Base-by-base conservation (phyloP, 2,797 vertebrate genomes). In the Coluber constrictor region DNA sequence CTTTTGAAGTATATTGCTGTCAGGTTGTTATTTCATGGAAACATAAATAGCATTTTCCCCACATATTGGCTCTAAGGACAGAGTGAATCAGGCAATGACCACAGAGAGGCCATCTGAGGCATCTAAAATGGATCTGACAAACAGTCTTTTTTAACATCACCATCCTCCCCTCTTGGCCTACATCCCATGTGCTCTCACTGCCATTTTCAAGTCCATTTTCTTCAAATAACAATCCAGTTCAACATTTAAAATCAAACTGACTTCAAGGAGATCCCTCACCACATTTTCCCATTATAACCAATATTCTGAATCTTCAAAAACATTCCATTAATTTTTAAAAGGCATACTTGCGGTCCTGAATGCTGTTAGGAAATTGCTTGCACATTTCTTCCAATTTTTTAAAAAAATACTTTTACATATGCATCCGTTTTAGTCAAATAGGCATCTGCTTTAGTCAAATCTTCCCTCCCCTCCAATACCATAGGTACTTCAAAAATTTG, bases 401-500 rank as follows among this genome's bases (percentile, higher is more conserved):
- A 25, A 23, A 59, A 51, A 51, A 88, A 88, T 47, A 88, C 56
- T 91, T 91, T 54, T 93, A 51, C 86, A 93, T 60, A 56, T 88
- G 63, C 47, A 83, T 29, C 16, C 27, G 11, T 91, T 93, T 91
- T 56, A 61, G 61, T 55, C 56, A 89, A 83, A 93, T 89, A 57
- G 55, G 90, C 54, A 91, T 54, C 10, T 32, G 61, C 86, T 93
- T 91, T 70, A 63, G 55, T 56, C 66, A 91, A 63, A 91, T 91
- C 57, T 20, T 56, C 86, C 87, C 83, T 93, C 55, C 61, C n/a
- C 11, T 51, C 88, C 18, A 57, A n/a, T 89, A 3, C 5, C 47
- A 3, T 23, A 70, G 18, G n/a, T 57, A 13, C 16, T 47, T 88
- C n/a, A 15, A n/a, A n/a, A 88, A 63, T 63, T 87, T 93, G 87